phyloP scores from a whole-genome alignment of 1,140 invertebrate species.

The Zaprionus tsacasi region DNA sequence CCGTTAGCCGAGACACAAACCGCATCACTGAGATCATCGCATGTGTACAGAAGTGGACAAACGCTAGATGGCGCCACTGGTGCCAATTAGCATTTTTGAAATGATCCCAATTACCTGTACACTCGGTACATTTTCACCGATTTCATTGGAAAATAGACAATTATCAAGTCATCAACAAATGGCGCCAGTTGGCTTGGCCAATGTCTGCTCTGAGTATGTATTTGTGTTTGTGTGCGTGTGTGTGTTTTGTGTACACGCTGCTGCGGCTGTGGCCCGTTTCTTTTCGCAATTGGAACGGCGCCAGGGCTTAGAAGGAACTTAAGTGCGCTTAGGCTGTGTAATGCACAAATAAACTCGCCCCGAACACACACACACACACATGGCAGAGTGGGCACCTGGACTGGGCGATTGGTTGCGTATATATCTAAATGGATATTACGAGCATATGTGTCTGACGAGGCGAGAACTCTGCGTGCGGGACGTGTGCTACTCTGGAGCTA shows the following conservation, averaged over 20 bases:
- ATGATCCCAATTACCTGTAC: conserved; percentile 19
- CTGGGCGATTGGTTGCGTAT: conserved; percentile 50
- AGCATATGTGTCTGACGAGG: conserved; percentile 53
- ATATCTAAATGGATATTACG: conserved; percentile 79
- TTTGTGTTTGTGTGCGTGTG: conserved; percentile 14
- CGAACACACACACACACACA: conserved; percentile 61
- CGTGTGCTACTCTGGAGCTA: conserved; percentile 56
- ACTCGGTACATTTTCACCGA: conserved; percentile 12
- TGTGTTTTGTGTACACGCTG: conserved; percentile 21
- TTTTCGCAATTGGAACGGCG: conserved; percentile 80
- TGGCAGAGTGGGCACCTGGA: conserved; percentile 37
- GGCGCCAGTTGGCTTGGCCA: conserved; percentile 55
- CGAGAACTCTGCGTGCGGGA: conserved; percentile 11
- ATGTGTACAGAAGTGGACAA: neutral
- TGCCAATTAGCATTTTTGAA: conserved; percentile 21
- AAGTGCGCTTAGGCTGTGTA: conserved; percentile 74
- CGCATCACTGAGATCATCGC: conserved; percentile 17
- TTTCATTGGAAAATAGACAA: conserved; percentile 32
- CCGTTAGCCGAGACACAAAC: conserved; percentile 39
- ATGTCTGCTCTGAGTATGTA: conserved; percentile 9
- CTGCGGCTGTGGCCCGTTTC: conserved; percentile 35
- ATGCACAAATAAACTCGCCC: conserved; percentile 74
- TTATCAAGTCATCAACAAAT: conserved; percentile 44
- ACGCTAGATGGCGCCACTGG: conserved; percentile 42
- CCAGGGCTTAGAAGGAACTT: conserved; percentile 75